Evolutionary conservation across 2,113 vertebrate genomes (phyloP), one percentile per base, ranked within the genome.

Genomic region (Clarias batrachus): DNA sequence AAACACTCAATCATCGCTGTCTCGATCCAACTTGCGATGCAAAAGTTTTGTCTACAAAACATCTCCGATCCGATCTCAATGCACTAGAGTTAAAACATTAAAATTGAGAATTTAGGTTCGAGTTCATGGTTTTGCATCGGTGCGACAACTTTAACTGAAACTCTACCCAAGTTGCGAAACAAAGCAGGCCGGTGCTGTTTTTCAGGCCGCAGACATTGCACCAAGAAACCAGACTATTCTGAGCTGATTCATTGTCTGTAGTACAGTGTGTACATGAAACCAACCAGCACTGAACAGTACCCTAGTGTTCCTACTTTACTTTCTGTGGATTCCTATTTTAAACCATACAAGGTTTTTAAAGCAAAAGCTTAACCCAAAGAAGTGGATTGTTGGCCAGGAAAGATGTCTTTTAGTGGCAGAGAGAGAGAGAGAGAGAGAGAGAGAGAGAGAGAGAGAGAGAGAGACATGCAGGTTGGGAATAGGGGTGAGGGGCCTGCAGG

Each of bases 381-480:
- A 30, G 5, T 57, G 52, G 25, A 79, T 21, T 59, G 54, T 27
- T 79, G 25, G 16, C n/a, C 56, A 59, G 11, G 21, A 17, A 9
- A 78, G 13, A 23, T 16, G 23, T n/a, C 52, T 56, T 30, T n/a
- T 12, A 10, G 74, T 6, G 25, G 7, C 14, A 27, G 37, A 33
- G 65, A 21, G 21, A n/a, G 21, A 11, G 30, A 48, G 12, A 19
- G 56, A 63, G 23, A 25, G 70, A 41, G n/a, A 19, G 33, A 17
- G 59, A 30, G 59, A 27, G 25, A 76, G 82, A 73, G 68, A 65
- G 73, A 74, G 48, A 65, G 33, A 27, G 63, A 27, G 57, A 66
- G 85, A 83, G 77, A 84, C 30, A 60, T 90, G 90, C 86, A 88
- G 62, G 81, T 54, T 88, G 86, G 81, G 68, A 54, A 73, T 84